Evolutionary conservation across 1,140 invertebrate species (phyloP), one percentile per base, ranked within the genome.

Genomic region (Watersipora subatra): DNA sequence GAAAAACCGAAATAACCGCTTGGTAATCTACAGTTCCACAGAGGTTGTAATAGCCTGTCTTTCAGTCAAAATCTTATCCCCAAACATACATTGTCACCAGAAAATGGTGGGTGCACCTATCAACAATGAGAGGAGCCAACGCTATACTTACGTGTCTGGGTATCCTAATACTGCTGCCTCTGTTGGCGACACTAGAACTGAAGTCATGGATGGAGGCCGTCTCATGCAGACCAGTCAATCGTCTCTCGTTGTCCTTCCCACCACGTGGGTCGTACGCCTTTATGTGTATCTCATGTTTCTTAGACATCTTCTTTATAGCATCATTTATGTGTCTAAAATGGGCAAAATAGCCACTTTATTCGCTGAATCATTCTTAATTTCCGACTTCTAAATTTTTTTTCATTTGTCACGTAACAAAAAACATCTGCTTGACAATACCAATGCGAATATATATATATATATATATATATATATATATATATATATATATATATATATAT

Each of bases 201-300:
- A 81, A 81, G 59, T 79, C 71, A 57, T 78, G 70, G 46, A 79
- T 75, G 66, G 71, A 73, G 7, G 75, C 75, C 7, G 81, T 83
- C 67, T 83, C 82, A 69, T 80, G 79, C 19, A 68, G 69, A 27
- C 83, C 83, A 20, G 81, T 83, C 1, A 84, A 72, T 19, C 83
- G 73, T 25, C 81, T 67, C 58, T 75, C 73, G 67, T 84, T 84
- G 70, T 84, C 83, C 65, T 76, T 73, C 20, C 83, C 83, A 61
- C 78, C 73, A 20, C 79, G 76, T 1, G 90, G 91, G 76, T 95
- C 92, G 75, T 97, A 97, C 1, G 86, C 86, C 72, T 87, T 85
- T 76, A 97, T 97, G 73, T 97, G 92, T 67, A 88, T 85, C 67
- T 86, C 81, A 73, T 97, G 93, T 67, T 87, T 85, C 70, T 87